phyloP scores from a whole-genome alignment of 2,888 invertebrate species.

The Ashinkailepas kermadecensis region DNA sequence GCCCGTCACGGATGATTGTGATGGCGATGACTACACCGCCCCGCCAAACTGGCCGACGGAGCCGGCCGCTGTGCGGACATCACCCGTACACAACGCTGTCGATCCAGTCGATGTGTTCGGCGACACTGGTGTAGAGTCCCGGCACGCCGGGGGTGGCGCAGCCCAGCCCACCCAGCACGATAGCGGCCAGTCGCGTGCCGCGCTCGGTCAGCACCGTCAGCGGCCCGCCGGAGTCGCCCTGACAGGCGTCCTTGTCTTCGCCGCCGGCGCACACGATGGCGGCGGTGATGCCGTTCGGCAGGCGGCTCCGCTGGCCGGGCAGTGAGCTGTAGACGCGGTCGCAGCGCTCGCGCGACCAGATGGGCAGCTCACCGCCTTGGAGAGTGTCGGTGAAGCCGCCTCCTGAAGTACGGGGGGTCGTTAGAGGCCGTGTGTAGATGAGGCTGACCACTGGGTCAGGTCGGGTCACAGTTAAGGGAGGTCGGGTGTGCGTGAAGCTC shows the following conservation, averaged over 20 bases:
- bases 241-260: not conserved
- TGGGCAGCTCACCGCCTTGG: not conserved
- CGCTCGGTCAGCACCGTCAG: not conserved
- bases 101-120: no score
- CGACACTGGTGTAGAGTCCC: not conserved
- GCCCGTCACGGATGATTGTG: no score
- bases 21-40: no score
- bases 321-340: not conserved
- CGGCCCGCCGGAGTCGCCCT: slow-evolving; percentile 24
- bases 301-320: no score
- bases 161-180: not conserved
- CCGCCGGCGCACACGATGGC: slow-evolving; percentile 12
- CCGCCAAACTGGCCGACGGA: no score
- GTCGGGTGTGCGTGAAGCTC: no score
- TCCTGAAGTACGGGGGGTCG: not conserved
- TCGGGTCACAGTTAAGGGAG: no score
- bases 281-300: not conserved
- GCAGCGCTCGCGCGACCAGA: not conserved
- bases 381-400: not conserved
- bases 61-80: no score
- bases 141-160: slow-evolving; percentile 14
- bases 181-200: not conserved
- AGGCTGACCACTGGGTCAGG: no score
- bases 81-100: not conserved
- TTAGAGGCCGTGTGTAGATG: no score